phyloP scores from a whole-genome alignment of 2,113 vertebrate genomes.

The Hyperoodon ampullatus region DNA sequence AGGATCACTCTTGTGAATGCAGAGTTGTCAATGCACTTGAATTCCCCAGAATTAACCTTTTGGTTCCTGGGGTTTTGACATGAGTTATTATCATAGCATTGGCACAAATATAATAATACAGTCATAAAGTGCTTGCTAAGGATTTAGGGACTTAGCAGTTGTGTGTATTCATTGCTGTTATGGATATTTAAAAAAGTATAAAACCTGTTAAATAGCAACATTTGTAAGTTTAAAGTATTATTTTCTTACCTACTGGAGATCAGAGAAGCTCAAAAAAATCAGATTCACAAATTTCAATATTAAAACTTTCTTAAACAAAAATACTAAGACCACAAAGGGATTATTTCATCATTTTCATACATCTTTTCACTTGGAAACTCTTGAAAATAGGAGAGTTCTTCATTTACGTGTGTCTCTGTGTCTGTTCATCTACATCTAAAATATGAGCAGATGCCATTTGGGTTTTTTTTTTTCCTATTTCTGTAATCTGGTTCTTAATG shows the following conservation, averaged over 20 bases:
- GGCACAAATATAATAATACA: neutral
- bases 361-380: constrained; percentile 23
- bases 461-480: neutral
- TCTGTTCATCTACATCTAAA: neutral
- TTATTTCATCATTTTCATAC: neutral
- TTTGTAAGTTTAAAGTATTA: neutral
- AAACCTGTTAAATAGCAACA: neutral
- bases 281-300: neutral
- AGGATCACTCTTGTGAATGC: neutral
- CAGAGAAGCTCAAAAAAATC: neutral
- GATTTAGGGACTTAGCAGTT: neutral
- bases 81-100: neutral
- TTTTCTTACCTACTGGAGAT: neutral
- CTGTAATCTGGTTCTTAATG: neutral
- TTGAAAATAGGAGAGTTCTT: neutral
- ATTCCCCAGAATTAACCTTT: neutral
- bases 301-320: constrained; percentile 19
- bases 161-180: neutral
- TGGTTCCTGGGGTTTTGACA: neutral
- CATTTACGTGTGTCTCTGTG: neutral
- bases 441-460: neutral
- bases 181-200: neutral
- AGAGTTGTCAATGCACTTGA: neutral
- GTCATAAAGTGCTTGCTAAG: neutral
- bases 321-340: neutral